Evolutionary conservation across 2,888 invertebrate species (phyloP), one percentile per base, ranked within the genome.

Genomic region (Nezara viridula): DNA sequence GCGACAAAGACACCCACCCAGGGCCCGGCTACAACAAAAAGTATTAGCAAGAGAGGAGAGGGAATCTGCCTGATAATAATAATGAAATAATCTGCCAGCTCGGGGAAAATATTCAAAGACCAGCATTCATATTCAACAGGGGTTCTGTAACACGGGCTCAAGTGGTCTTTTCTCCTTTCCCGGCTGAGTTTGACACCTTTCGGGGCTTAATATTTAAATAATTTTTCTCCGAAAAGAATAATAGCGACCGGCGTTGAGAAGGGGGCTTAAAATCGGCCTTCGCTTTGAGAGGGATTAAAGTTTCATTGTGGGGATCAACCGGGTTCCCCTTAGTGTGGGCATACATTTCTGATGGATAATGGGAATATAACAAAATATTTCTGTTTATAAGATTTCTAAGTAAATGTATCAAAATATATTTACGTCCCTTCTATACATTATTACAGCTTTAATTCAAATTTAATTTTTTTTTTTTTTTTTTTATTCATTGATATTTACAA

Each of bases 181-280:
- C 44, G 44, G 81, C 81, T 81, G 81, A 81, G 81, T 81, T 81
- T 81, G 81, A 81, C 81, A 81, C 81, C 81, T 81, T 81, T 81
- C 81, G 12, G 24, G 81, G 21, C 44, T 81, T 81, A 81, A 81
- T 81, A 81, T 81, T 81, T 81, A 81, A 81, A 81, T 81, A 81
- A 81, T 81, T 44, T 60, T 47, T 44, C 19, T 47, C 44, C 44
- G 44, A 81, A 81, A 81, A 81, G 81, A 81, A 81, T 81, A 81
- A 81, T 81, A 37, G 81, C 44, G 12, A 24, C n/a, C 37, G 44
- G n/a, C 0, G 37, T n/a, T 4, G 44, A 81, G 40, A 37, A 27
- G 40, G 81, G 44, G n/a, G 73, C 44, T 81, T 81, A 81, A 44
- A 81, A 81, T 44, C 44, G 44, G 44, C 0, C 21, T 81, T n/a